These are phyloP conservation scores for Pachycephus smyrnensis DNA, from an alignment of 2,888 invertebrate species.

Conservation along the genomic window DNA sequence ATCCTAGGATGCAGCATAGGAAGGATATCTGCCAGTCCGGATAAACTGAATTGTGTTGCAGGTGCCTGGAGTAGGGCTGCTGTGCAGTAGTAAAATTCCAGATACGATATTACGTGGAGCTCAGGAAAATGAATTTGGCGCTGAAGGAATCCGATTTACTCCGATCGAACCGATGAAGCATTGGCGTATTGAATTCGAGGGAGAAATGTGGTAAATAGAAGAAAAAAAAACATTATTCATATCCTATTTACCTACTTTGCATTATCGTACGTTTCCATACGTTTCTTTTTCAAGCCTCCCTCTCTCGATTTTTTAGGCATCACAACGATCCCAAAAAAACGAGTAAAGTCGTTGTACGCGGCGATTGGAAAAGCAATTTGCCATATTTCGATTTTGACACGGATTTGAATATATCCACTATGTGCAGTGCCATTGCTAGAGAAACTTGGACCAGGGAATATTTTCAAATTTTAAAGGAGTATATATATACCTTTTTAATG, in stretches of 20 bases:
- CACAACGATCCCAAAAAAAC: slow-evolving; percentile 68
- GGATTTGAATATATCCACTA: slow-evolving; percentile 74
- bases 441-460: slow-evolving; percentile 80
- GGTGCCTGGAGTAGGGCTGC: slow-evolving; percentile 77
- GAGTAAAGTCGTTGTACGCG: slow-evolving; percentile 73
- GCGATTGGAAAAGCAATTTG: slow-evolving; percentile 74
- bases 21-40: background rate
- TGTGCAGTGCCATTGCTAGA: slow-evolving; percentile 80
- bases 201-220: slow-evolving; percentile 73
- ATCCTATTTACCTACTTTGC: background rate
- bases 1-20: background rate
- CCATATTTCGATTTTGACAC: slow-evolving; percentile 81
- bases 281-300: background rate
- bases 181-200: slow-evolving; percentile 79
- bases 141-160: slow-evolving; percentile 77
- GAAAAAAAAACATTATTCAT: background rate
- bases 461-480: slow-evolving; percentile 76
- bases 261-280: background rate
- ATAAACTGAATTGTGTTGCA: slow-evolving; percentile 47
- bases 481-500: slow-evolving; percentile 37
- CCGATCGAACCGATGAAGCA: slow-evolving; percentile 79
- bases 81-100: slow-evolving; percentile 77
- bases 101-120: slow-evolving; percentile 75
- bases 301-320: slow-evolving; percentile 58
- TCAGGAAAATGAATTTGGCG: slow-evolving; percentile 72